Evolutionary conservation across 2,797 vertebrate genomes (phyloP).

Genomic region (Coccyzus lansbergi): DNA sequence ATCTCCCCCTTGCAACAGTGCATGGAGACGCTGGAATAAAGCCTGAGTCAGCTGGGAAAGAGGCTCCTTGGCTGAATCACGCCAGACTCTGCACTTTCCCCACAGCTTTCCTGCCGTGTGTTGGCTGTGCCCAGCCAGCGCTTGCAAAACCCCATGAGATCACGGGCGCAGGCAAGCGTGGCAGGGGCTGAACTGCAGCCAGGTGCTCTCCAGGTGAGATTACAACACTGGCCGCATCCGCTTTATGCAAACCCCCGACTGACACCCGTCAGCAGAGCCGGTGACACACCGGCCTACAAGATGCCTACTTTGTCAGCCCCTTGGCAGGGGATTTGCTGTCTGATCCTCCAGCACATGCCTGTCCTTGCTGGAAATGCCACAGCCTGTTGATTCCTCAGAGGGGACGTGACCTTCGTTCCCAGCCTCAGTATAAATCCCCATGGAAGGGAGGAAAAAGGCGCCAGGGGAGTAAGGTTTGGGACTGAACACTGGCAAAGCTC

Average conservation of each 20-base stretch:
- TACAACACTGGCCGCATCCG: background rate
- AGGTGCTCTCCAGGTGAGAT: slow-evolving; percentile 42
- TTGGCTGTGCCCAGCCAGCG: background rate
- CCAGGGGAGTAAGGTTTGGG: background rate
- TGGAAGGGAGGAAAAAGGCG: background rate
- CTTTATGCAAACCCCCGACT: background rate
- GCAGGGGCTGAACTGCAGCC: background rate
- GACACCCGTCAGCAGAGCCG: background rate
- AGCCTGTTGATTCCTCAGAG: background rate
- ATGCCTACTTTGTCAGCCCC: background rate
- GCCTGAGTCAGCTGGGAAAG: background rate
- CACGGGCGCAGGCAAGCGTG: background rate
- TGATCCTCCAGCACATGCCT: background rate
- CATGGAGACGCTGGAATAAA: background rate
- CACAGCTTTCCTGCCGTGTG: background rate
- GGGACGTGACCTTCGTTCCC: background rate
- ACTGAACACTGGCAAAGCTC: background rate
- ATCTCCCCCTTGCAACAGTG: background rate
- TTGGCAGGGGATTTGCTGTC: background rate
- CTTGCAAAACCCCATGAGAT: slow-evolving; percentile 15
- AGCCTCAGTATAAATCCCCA: background rate
- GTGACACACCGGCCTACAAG: background rate
- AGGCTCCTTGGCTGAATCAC: background rate
- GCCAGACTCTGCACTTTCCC: background rate
- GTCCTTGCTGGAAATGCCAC: background rate